Evolutionary conservation across 2,797 vertebrate genomes (phyloP).

Genomic region (Coluber constrictor): DNA sequence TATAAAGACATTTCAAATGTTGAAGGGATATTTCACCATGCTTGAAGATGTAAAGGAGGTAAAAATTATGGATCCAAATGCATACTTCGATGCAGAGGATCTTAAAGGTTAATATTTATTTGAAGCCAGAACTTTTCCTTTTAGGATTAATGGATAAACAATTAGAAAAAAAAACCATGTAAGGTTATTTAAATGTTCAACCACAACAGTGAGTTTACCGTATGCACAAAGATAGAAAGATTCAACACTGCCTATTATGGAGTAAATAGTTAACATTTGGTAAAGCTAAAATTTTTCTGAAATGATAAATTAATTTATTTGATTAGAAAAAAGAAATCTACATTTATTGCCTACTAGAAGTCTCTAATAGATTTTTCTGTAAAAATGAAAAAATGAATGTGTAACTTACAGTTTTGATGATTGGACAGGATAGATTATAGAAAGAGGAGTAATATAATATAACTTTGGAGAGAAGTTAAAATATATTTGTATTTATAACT

Average conservation of each 20-base stretch:
- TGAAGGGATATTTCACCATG: too few relatives aligned
- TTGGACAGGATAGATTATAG: neutral
- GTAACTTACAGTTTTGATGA: neutral
- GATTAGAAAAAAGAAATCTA: neutral
- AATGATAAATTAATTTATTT: neutral
- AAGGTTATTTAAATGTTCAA: neutral
- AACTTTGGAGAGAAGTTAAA: neutral
- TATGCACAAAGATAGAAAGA: neutral
- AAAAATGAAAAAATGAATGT: neutral
- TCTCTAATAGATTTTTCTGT: neutral
- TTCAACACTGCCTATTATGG: neutral
- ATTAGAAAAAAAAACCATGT: neutral
- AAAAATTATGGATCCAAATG: too few relatives aligned
- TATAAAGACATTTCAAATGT: too few relatives aligned
- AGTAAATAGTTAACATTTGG: neutral
- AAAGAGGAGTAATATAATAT: neutral
- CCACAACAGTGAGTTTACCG: neutral
- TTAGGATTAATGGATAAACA: neutral
- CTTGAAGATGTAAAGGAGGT: too few relatives aligned
- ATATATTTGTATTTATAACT: neutral
- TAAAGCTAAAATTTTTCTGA: neutral
- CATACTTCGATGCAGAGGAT: neutral
- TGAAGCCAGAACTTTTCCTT: neutral
- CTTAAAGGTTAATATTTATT: neutral
- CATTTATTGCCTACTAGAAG: neutral